Evolutionary conservation across 1,140 invertebrate species (phyloP).

Genomic region (Drosophila auraria): DNA sequence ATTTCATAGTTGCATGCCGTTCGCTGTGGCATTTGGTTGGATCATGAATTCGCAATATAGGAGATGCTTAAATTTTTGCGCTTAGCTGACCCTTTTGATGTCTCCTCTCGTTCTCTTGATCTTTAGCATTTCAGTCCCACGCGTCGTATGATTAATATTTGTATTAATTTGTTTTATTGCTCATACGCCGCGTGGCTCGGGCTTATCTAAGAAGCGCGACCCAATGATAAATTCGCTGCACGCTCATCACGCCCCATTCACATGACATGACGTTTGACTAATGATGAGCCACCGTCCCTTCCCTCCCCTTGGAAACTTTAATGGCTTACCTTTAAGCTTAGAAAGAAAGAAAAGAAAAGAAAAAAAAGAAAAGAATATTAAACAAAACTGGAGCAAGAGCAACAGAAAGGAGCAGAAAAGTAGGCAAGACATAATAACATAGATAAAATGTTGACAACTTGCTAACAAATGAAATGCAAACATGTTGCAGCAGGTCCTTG

Average conservation of each 20-base stretch:
- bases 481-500: constrained; percentile 50
- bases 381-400: constrained; percentile 8
- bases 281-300: constrained; percentile 35
- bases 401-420: constrained; percentile 25
- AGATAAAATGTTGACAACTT: constrained; percentile 65
- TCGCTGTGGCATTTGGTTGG: constrained; percentile 2
- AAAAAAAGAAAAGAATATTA: not conserved
- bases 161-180: constrained; percentile 68
- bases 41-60: constrained; percentile 14
- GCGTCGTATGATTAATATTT: constrained; percentile 66
- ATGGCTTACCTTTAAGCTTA: constrained; percentile 36
- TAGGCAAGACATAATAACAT: constrained; percentile 55
- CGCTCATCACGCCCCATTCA: constrained; percentile 39
- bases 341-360: constrained; percentile 6
- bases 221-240: constrained; percentile 60
- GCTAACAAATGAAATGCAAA: constrained; percentile 70
- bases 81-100: constrained; percentile 30
- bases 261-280: constrained; percentile 56
- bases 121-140: constrained; percentile 40
- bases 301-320: constrained; percentile 10
- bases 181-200: constrained; percentile 39
- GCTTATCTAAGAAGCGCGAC: constrained; percentile 40
- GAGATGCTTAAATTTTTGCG: constrained; percentile 18
- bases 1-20: constrained; percentile 34
- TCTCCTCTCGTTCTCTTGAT: constrained; percentile 7